Conservation (phyloP, 2,797 vertebrate genomes). For the Gymnothorax reevesii region DNA sequence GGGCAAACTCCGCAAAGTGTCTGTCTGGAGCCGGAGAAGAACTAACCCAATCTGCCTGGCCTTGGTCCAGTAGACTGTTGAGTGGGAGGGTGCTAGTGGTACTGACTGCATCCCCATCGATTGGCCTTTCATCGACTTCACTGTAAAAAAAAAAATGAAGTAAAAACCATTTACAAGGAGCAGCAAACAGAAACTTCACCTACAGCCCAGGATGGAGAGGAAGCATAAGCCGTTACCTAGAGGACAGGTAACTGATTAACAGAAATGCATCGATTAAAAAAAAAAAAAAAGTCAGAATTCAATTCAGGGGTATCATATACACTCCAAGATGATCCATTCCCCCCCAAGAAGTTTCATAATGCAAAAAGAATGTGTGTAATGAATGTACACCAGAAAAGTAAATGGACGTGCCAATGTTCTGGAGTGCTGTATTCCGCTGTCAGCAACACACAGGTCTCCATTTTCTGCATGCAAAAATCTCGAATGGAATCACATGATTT, state of each 20-base stretch:
- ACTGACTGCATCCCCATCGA: constrained; percentile 11
- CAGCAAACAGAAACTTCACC: not conserved
- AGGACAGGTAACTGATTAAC: not conserved
- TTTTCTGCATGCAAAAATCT: too few relatives aligned
- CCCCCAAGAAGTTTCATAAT: too few relatives aligned
- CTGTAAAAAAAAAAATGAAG: not conserved
- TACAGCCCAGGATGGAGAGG: not conserved
- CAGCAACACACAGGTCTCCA: too few relatives aligned
- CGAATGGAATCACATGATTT: too few relatives aligned
- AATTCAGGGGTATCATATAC: not conserved
- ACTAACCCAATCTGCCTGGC: not conserved
- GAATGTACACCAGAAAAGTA: not conserved
- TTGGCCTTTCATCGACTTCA: not conserved
- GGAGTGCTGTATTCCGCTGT: not conserved
- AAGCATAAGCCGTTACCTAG: not conserved
- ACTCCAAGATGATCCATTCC: not conserved
- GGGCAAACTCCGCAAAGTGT: not conserved
- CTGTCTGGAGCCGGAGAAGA: not conserved
- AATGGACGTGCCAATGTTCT: not conserved
- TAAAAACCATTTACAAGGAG: not conserved
- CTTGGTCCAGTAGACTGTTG: not conserved
- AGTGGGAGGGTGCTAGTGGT: constrained; percentile 2
- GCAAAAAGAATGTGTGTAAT: not conserved
- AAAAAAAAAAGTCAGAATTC: not conserved
- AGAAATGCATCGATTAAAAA: not conserved